Percentiles rank a stretch among this genome's conserved stretches.
Conservation (phyloP, 2,888 invertebrate genomes). For the Dasypolia templi region DNA sequence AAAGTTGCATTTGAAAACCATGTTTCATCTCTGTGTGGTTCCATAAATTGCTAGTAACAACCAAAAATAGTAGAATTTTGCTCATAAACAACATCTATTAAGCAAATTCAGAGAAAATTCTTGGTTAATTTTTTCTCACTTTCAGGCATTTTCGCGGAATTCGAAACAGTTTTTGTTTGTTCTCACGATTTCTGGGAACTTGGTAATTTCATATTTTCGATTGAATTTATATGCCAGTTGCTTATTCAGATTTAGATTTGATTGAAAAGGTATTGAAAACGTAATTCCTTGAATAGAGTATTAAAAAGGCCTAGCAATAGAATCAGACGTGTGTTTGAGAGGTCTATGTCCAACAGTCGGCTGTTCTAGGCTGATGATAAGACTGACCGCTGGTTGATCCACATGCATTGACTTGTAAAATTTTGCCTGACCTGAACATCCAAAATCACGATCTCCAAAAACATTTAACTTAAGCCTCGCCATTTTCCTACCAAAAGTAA, state of each 20-base stretch:
- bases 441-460: neutral
- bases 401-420: neutral
- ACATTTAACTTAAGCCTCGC: neutral
- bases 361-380: too few relatives aligned
- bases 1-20: constrained; percentile 7
- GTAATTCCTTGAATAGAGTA: neutral
- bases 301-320: neutral
- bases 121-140: neutral
- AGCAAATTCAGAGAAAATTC: neutral
- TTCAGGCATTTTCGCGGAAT: neutral
- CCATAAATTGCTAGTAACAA: constrained; percentile 26
- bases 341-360: neutral
- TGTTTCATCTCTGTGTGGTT: constrained; percentile 18
- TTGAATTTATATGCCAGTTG: neutral
- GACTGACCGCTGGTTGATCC: neutral
- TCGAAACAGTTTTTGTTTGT: neutral
- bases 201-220: neutral
- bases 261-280: neutral
- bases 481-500: constrained; percentile 12
- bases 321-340: neutral
- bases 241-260: neutral
- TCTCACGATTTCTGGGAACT: neutral
- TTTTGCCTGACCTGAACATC: neutral
- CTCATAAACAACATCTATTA: constrained; percentile 10
- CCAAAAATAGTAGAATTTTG: constrained; percentile 17